Evolutionary conservation across 2,797 vertebrate genomes (phyloP).

Genomic region (Dendrocincla fuliginosa): DNA sequence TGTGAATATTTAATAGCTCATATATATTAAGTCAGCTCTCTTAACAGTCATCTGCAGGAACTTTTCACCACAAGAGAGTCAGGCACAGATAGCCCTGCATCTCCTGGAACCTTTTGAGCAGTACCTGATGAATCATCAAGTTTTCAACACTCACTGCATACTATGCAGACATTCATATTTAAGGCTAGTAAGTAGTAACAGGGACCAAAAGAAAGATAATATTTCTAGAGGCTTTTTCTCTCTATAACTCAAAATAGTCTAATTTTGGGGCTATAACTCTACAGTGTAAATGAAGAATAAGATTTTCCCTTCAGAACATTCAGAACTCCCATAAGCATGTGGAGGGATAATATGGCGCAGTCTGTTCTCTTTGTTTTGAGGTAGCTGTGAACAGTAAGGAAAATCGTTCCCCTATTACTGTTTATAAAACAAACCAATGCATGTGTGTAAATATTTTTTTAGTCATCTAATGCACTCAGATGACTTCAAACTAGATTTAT

Average conservation of each 20-base stretch:
- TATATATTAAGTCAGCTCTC: not conserved
- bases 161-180: not conserved
- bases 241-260: not conserved
- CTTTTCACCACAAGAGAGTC: not conserved
- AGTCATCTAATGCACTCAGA: not conserved
- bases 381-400: not conserved
- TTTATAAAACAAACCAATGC: not conserved
- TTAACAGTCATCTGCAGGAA: not conserved
- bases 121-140: not conserved
- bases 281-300: not conserved
- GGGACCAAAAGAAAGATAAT: not conserved
- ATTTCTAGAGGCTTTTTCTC: not conserved
- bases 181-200: not conserved
- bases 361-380: not conserved
- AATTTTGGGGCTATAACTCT: not conserved
- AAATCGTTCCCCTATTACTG: not conserved
- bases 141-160: not conserved
- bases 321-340: not conserved
- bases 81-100: not conserved
- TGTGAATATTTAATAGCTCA: not conserved
- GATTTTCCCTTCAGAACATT: not conserved
- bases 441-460: not conserved
- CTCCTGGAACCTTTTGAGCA: not conserved
- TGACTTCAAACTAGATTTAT: conserved; percentile 27
- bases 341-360: not conserved